Evolutionary conservation across 2,113 vertebrate species (phyloP).

Genomic region (Dipodomys ordii): DNA sequence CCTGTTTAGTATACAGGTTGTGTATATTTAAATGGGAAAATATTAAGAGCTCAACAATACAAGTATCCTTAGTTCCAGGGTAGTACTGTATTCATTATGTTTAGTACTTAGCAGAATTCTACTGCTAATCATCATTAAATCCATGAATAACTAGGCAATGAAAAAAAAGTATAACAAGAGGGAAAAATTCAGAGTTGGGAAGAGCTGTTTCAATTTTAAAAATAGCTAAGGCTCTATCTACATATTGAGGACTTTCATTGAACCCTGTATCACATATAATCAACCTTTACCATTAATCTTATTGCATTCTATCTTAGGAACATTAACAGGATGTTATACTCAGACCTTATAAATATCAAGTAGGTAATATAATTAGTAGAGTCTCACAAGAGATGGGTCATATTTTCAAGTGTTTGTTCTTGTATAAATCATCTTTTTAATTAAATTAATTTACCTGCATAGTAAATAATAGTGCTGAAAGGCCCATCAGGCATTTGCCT

Average conservation of each 20-base stretch:
- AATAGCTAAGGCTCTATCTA: background rate
- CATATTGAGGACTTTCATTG: background rate
- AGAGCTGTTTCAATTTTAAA: background rate
- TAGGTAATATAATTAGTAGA: background rate
- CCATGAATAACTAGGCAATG: background rate
- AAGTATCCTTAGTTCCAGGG: background rate
- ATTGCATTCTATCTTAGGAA: background rate
- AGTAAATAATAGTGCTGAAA: background rate
- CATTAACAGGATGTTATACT: background rate
- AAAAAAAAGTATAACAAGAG: background rate
- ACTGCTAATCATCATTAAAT: background rate
- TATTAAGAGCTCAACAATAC: background rate
- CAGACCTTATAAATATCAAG: conserved; percentile 12
- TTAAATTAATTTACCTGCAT: background rate
- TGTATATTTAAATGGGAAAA: background rate
- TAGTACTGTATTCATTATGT: background rate
- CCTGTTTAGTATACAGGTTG: background rate
- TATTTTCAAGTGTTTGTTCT: conserved; percentile 4
- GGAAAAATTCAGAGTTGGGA: background rate
- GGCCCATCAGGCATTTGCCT: background rate
- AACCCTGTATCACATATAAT: background rate
- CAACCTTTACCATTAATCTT: background rate
- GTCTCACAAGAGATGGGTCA: background rate
- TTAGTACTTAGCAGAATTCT: background rate
- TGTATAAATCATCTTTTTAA: conserved; percentile 4